Conservation (phyloP, 2,888 invertebrate species). For the Dolichopus griseipennis region DNA sequence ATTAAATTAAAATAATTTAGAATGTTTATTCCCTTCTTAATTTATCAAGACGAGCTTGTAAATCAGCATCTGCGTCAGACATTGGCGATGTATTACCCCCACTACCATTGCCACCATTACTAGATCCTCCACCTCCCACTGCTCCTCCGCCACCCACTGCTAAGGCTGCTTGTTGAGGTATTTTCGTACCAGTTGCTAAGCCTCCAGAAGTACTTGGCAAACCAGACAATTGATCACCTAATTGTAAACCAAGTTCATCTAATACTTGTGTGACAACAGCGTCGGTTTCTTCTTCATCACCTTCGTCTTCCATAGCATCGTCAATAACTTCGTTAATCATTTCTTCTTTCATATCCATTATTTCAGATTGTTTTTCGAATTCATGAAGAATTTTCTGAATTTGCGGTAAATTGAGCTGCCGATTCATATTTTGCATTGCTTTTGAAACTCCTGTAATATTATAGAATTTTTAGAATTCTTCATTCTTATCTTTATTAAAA, state of each 20-base stretch:
- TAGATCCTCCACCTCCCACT: conserved; percentile 40
- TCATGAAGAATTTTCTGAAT: conserved; percentile 95
- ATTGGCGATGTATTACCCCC: conserved; percentile 46
- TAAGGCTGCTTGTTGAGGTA: conserved; percentile 53
- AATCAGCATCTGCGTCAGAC: conserved; percentile 90
- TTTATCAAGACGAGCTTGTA: conserved; percentile 93
- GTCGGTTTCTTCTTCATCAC: conserved; percentile 96
- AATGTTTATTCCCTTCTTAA: conserved; percentile 66
- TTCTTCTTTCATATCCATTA: conserved; percentile 99
- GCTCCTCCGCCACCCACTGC: conserved; percentile 38
- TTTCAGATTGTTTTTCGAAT: conserved; percentile 98
- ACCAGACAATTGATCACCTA: conserved; percentile 85
- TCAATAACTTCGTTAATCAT: conserved; percentile 99
- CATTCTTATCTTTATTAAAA: background rate
- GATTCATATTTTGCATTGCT: conserved; percentile 98
- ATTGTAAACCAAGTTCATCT: conserved; percentile 93
- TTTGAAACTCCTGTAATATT: conserved; percentile 67
- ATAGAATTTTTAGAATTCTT: conserved; percentile 7
- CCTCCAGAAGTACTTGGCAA: conserved; percentile 61
- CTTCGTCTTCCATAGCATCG: conserved; percentile 98
- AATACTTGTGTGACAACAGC: conserved; percentile 91
- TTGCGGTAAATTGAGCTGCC: conserved; percentile 93
- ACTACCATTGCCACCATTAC: conserved; percentile 42
- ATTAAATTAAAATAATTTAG: background rate
- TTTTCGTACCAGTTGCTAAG: conserved; percentile 51